Evolutionary conservation across 2,113 vertebrate genomes (phyloP).

Genomic region (Megaleporinus macrocephalus): DNA sequence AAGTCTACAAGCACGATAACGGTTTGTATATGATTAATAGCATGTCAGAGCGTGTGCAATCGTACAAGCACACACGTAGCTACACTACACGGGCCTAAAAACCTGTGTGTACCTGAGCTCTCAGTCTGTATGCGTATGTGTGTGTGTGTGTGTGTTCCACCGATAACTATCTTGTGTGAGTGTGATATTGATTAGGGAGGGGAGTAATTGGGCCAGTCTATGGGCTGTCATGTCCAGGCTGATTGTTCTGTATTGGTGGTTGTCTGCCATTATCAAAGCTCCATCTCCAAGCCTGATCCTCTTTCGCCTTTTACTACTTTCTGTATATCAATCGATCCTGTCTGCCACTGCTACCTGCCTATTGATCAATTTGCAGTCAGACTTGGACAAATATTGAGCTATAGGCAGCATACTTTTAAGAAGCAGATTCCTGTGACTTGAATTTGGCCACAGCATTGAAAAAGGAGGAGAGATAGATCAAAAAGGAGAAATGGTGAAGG

Average conservation of each 20-base stretch:
- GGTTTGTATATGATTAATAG: constrained; percentile 40
- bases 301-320: constrained; percentile 66
- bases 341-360: constrained; percentile 56
- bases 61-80: constrained; percentile 50
- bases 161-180: constrained; percentile 73
- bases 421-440: constrained; percentile 31
- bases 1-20: constrained; percentile 11
- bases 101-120: constrained; percentile 55
- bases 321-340: constrained; percentile 69
- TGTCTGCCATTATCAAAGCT: constrained; percentile 70
- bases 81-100: constrained; percentile 37
- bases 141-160: constrained; percentile 40
- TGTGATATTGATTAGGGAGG: constrained; percentile 77
- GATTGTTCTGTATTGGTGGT: constrained; percentile 74
- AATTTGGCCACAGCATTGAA: constrained; percentile 7
- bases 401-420: constrained; percentile 24
- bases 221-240: constrained; percentile 79
- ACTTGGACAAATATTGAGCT: constrained; percentile 37
- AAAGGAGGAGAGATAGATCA: constrained; percentile 40
- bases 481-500: constrained; percentile 58
- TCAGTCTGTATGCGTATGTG: constrained; percentile 31
- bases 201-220: constrained; percentile 78
- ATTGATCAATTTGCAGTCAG: constrained; percentile 49
- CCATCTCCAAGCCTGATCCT: constrained; percentile 71
- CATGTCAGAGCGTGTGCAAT: background rate